Evolutionary conservation across 1,140 invertebrate species (phyloP).

Genomic region (Episyrphus balteatus): DNA sequence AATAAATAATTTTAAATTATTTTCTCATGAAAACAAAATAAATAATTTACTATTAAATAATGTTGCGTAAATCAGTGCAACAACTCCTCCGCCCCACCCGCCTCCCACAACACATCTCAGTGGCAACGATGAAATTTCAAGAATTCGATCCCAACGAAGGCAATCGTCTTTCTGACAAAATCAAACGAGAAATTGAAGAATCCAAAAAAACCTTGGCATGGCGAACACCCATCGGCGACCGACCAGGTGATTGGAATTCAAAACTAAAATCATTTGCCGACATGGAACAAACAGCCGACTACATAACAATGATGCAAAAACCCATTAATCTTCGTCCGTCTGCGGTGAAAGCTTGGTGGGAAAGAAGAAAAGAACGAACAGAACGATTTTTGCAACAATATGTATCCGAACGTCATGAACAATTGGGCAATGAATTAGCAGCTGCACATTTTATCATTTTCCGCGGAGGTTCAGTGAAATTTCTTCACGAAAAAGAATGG

Average conservation of each 20-base stretch:
- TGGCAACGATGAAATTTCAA: too few species aligned
- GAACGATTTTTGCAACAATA: conserved; percentile 37
- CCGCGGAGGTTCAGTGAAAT: conserved; percentile 54
- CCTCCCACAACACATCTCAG: too few species aligned
- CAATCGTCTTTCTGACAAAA: too few species aligned
- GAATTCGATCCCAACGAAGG: too few species aligned
- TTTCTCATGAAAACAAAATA: too few species aligned
- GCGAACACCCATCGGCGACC: conserved; percentile 36
- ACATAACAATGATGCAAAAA: conserved; percentile 37
- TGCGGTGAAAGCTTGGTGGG: conserved; percentile 38
- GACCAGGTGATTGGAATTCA: conserved; percentile 35
- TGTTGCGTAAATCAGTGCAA: too few species aligned
- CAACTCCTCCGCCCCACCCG: too few species aligned
- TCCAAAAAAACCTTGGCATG: conserved; percentile 36
- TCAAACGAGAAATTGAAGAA: conserved; percentile 15
- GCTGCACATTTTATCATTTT: conserved; percentile 59
- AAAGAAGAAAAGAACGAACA: conserved; percentile 23
- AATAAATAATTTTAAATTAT: too few species aligned
- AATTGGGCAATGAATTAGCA: conserved; percentile 57
- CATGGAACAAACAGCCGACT: conserved; percentile 30
- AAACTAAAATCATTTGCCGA: conserved; percentile 37
- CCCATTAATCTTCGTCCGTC: conserved; percentile 38
- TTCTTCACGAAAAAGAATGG: conserved; percentile 44
- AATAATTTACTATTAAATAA: too few species aligned
- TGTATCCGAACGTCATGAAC: conserved; percentile 38